Conservation (phyloP, 1,140 invertebrate genomes). For the Nautilus pompilius region DNA sequence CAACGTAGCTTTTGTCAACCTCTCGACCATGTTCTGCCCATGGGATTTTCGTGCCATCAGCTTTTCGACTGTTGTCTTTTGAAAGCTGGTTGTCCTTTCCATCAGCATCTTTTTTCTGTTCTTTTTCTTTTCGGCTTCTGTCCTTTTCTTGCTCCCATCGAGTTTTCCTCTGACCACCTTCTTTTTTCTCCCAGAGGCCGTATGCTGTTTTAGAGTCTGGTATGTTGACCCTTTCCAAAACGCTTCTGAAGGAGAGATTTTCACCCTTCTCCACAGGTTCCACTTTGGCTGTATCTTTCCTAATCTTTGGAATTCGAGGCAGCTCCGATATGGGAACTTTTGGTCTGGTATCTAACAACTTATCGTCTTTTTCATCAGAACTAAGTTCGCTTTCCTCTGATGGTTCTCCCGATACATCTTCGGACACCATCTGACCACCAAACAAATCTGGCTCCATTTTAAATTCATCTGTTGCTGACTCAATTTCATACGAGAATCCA, state of each 20-base stretch:
- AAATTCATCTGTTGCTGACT: too few species aligned
- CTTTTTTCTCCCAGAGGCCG: conserved; percentile 1
- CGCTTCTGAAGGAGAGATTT: not conserved
- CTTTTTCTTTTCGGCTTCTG: not conserved
- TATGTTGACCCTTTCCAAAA: not conserved
- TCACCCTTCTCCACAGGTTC: not conserved
- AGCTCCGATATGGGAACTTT: conserved; percentile 13
- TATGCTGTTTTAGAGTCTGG: not conserved
- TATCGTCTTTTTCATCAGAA: not conserved
- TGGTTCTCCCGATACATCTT: too few species aligned
- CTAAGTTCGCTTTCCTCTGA: not conserved
- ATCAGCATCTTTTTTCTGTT: too few species aligned
- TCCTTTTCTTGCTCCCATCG: conserved; percentile 2
- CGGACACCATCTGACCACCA: too few species aligned
- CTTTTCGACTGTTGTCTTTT: too few species aligned
- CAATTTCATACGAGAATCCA: too few species aligned
- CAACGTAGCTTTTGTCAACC: too few species aligned
- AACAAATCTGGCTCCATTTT: too few species aligned
- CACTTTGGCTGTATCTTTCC: not conserved
- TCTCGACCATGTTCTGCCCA: too few species aligned
- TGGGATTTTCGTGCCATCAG: too few species aligned
- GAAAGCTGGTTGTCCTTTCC: too few species aligned
- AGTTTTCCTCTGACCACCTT: conserved; percentile 6
- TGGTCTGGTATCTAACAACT: too few species aligned
- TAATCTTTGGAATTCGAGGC: conserved; percentile 11